Evolutionary conservation across 1,140 invertebrate species (phyloP).

Genomic region (Saccostrea cuccullata): DNA sequence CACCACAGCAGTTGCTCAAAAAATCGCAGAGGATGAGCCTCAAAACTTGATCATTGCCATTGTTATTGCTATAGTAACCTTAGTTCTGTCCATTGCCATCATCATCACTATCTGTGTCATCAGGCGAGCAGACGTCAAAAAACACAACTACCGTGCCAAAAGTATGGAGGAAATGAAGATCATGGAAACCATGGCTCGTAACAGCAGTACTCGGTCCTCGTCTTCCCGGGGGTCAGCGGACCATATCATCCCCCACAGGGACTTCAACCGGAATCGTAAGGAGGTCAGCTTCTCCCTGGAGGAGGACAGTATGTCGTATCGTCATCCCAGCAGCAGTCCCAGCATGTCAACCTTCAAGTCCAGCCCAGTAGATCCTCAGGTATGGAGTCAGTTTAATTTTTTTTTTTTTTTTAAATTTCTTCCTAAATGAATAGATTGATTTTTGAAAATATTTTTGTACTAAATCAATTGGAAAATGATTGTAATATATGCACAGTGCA

Average conservation of each 20-base stretch:
- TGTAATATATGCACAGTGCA: not conserved
- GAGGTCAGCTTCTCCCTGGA: constrained; percentile 66
- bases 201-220: constrained; percentile 61
- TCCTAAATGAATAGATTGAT: too few species aligned
- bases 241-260: constrained; percentile 53
- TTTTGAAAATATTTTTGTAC: not conserved
- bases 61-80: constrained; percentile 68
- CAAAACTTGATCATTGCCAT: constrained; percentile 73
- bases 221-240: constrained; percentile 62
- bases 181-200: constrained; percentile 53
- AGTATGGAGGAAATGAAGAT: constrained; percentile 70
- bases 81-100: constrained; percentile 68
- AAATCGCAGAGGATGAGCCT: constrained; percentile 41
- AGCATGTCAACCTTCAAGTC: constrained; percentile 57
- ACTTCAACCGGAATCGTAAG: constrained; percentile 57
- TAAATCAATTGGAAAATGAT: not conserved
- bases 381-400: not conserved
- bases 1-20: constrained; percentile 38
- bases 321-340: constrained; percentile 33
- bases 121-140: constrained; percentile 66
- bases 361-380: constrained; percentile 44
- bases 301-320: constrained; percentile 54
- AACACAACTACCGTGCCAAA: constrained; percentile 62
- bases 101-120: constrained; percentile 73
- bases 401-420: too few species aligned